Conservation (phyloP, 2,797 vertebrate genomes). For the Erpetoichthys calabaricus region DNA sequence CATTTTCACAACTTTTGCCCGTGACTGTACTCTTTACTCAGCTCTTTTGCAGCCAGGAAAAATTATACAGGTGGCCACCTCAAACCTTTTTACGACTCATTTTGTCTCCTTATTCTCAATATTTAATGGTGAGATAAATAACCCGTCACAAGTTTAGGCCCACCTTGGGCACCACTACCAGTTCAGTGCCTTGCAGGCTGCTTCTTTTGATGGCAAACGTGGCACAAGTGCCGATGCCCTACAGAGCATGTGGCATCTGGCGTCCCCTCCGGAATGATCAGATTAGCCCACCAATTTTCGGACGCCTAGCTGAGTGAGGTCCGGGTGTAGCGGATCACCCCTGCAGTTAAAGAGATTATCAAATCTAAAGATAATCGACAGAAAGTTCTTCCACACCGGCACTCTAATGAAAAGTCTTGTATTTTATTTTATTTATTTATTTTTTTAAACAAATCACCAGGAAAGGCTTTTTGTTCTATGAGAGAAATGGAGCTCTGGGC, state of each 20-base stretch:
- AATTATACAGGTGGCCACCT: too few relatives aligned
- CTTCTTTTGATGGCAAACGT: too few relatives aligned
- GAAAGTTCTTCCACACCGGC: constrained; percentile 45
- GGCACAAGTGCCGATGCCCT: constrained; percentile 17
- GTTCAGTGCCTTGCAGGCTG: too few relatives aligned
- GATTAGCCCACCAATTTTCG: constrained; percentile 41
- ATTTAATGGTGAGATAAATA: too few relatives aligned
- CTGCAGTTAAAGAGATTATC: constrained; percentile 64
- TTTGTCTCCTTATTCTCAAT: too few relatives aligned
- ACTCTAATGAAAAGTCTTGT: constrained; percentile 37
- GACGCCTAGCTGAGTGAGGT: constrained; percentile 33
- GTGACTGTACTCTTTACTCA: too few relatives aligned
- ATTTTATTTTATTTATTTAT: constrained; percentile 2
- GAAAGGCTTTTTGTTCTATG: constrained; percentile 68
- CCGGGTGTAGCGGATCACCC: constrained; percentile 42
- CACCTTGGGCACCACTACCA: too few relatives aligned
- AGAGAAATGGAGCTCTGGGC: constrained; percentile 29
- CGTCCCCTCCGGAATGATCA: constrained; percentile 32
- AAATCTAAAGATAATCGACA: constrained; percentile 53
- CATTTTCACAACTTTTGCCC: too few relatives aligned
- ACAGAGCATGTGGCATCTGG: constrained; percentile 18
- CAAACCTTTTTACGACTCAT: too few relatives aligned
- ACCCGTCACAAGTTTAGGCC: too few relatives aligned
- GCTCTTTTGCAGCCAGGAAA: too few relatives aligned
- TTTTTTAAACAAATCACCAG: constrained; percentile 52